Evolutionary conservation across 1,140 invertebrate genomes (phyloP), one percentile per base, ranked within the genome.

Genomic region (Asobara japonica): DNA sequence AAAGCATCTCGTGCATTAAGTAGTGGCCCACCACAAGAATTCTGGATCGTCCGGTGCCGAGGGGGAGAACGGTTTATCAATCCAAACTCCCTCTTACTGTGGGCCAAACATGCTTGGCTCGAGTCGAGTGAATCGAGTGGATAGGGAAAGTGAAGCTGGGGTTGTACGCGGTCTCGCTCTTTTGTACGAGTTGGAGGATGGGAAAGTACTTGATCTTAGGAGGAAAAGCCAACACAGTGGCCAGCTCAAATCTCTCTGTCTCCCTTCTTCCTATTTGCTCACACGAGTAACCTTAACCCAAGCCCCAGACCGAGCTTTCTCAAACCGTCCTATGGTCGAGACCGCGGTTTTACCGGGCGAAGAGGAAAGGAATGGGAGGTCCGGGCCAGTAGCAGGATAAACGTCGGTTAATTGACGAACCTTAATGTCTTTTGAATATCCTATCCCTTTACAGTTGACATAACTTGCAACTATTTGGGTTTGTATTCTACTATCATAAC

Each of bases 171-270:
- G 73, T 74, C 16, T 30, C n/a, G 13, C 29, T 62, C 13, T 62
- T n/a, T 30, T 62, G 36, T 20, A n/a, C 25, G 6, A 62, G 56
- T 69, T 41, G 36, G 16, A 45, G 72, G 72, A 72, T 71, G 62
- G 73, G 71, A 75, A 78, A 79, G 76, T 78, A 80, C 82, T 81
- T 79, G 80, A 81, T 83, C 80, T 82, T 81, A 78, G 76, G 74
- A 74, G 69, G 38, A 67, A 71, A 65, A 65, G 60, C 78, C 71
- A 65, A 73, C 41, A 67, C 64, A 74, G 76, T 62, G 80, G 79
- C 65, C 76, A 74, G 76, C 75, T 79, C 71, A 74, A 79, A 81
- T 76, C 68, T 67, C 56, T 56, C 33, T 36, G 11, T 60, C 11
- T 60, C 48, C 48, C 48, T 66, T 66, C 18, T 27, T 36, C 30